Conservation (phyloP, 2,113 vertebrate genomes). For the Athene noctua region DNA sequence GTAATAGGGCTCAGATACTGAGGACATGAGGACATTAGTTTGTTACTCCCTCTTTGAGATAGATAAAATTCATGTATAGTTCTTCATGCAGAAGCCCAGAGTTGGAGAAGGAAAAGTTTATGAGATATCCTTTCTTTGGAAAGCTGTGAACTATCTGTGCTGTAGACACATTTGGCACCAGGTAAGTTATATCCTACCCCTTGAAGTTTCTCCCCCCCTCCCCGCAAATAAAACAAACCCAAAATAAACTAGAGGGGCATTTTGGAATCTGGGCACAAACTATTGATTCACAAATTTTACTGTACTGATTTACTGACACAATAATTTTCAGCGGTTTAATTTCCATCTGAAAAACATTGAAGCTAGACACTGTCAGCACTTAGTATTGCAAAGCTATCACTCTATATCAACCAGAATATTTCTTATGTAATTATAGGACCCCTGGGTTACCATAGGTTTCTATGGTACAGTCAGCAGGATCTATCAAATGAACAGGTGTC, state of each 20-base stretch:
- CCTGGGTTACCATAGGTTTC: neutral
- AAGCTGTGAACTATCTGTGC: neutral
- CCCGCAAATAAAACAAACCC: neutral
- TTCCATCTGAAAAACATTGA: neutral
- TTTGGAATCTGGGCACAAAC: neutral
- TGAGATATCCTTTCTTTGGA: neutral
- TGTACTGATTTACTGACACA: neutral
- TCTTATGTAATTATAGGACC: neutral
- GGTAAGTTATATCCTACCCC: neutral
- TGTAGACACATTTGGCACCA: neutral
- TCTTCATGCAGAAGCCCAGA: neutral
- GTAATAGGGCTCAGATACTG: neutral
- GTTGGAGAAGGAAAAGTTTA: neutral
- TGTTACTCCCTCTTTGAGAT: neutral
- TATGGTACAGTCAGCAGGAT: neutral
- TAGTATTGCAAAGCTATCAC: neutral
- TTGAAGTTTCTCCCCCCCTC: neutral
- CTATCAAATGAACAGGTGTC: neutral
- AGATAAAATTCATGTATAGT: neutral
- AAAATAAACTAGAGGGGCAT: accelerated
- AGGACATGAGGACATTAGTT: neutral
- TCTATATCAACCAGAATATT: neutral
- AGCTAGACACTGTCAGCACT: neutral
- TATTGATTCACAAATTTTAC: neutral
- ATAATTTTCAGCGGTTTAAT: neutral